Evolutionary conservation across 2,888 invertebrate species (phyloP).

Genomic region (Lasioglossum calceatum): DNA sequence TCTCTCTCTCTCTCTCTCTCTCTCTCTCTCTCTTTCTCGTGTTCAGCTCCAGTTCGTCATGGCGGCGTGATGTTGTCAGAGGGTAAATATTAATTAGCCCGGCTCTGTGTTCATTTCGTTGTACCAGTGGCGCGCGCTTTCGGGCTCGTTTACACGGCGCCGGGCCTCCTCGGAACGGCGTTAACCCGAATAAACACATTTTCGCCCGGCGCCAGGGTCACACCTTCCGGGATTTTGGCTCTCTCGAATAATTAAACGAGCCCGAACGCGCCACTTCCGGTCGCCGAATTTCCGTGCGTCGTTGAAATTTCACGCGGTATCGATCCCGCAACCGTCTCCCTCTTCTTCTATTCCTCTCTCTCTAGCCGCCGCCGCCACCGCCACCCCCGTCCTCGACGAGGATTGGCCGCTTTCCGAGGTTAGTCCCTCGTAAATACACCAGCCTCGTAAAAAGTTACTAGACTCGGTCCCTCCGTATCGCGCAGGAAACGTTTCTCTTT

Average conservation of each 20-base stretch:
- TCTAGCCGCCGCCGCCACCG: neutral
- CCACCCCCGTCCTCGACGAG: neutral
- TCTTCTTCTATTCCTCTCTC: neutral
- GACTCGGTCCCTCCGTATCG: neutral
- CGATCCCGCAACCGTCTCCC: conserved; percentile 17
- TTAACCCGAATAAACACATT: conserved; percentile 73
- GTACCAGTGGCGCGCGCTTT: conserved; percentile 55
- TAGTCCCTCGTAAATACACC: conserved; percentile 13
- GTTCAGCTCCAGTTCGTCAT: conserved; percentile 60
- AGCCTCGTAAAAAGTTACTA: conserved; percentile 10
- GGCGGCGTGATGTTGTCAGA: conserved; percentile 80
- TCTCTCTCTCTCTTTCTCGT: neutral
- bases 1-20: neutral
- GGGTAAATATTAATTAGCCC: conserved; percentile 84
- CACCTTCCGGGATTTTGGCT: conserved; percentile 71
- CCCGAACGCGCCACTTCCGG: conserved; percentile 43
- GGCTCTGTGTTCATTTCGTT: conserved; percentile 81
- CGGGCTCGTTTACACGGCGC: conserved; percentile 60
- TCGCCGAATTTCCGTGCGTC: conserved; percentile 44
- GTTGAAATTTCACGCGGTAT: conserved; percentile 30
- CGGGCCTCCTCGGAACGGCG: conserved; percentile 55
- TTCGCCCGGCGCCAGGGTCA: conserved; percentile 67
- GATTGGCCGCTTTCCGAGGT: conserved; percentile 3
- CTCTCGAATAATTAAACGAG: conserved; percentile 68
- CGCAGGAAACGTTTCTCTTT: conserved; percentile 1